Percentiles rank a stretch among this genome's conserved stretches.
Conservation (phyloP, 2,797 vertebrate genomes). For the Chaetophractus vellerosus region DNA sequence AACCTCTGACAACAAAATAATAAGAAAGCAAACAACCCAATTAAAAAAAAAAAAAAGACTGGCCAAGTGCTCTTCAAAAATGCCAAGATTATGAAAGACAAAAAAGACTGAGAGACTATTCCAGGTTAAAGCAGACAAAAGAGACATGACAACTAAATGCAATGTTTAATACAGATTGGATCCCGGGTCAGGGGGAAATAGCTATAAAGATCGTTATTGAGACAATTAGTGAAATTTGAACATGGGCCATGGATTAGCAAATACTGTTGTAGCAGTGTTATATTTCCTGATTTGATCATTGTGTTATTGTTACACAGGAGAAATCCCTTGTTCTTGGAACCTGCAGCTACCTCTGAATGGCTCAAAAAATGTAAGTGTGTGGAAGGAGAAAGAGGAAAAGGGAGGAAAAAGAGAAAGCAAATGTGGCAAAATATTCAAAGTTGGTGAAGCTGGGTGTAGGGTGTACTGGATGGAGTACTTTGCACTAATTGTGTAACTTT, state of each 20-base stretch:
- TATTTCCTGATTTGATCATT: not conserved
- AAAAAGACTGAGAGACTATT: not conserved
- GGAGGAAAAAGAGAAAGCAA: not conserved
- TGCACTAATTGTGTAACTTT: not conserved
- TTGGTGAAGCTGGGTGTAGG: not conserved
- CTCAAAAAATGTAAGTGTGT: not conserved
- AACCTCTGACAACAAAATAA: not conserved
- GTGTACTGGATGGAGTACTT: not conserved
- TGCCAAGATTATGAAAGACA: not conserved
- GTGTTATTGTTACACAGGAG: not conserved
- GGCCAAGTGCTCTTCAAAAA: not conserved
- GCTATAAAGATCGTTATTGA: not conserved
- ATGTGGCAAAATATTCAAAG: not conserved
- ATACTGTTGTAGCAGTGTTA: not conserved
- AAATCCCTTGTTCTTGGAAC: not conserved
- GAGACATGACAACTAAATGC: not conserved
- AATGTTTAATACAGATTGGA: rapidly evolving
- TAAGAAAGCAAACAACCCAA: not conserved
- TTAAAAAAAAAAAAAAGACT: not conserved
- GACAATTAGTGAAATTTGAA: not conserved
- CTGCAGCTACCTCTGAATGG: not conserved
- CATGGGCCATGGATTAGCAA: not conserved
- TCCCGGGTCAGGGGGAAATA: not conserved
- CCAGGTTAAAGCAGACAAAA: not conserved
- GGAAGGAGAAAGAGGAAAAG: not conserved